Evolutionary conservation across 2,797 vertebrate species (phyloP).

Genomic region (Platyrinchus mystaceus): DNA sequence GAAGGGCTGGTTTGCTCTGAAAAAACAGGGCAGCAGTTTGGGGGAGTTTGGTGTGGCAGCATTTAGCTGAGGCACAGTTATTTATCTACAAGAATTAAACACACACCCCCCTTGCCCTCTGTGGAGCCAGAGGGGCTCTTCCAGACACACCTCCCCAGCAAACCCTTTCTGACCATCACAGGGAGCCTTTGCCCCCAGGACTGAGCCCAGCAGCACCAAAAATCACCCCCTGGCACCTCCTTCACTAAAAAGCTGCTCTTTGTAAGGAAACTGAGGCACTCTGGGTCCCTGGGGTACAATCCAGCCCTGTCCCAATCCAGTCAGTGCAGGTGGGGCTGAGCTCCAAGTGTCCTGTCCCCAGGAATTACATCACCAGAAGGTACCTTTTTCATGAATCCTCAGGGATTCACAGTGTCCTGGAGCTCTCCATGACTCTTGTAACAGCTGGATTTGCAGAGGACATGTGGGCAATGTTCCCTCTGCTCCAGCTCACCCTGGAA

Average conservation of each 20-base stretch:
- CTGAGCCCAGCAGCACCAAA: neutral
- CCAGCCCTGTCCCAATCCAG: neutral
- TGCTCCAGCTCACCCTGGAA: neutral
- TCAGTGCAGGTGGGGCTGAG: neutral
- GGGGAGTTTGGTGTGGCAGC: neutral
- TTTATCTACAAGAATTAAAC: neutral
- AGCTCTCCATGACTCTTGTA: neutral
- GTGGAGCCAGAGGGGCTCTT: neutral
- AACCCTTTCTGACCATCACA: neutral
- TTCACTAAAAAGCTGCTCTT: neutral
- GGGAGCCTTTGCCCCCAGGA: neutral
- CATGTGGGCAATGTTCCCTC: neutral
- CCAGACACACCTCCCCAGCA: neutral
- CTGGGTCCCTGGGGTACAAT: neutral
- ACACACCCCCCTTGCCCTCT: neutral
- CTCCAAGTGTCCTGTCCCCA: neutral
- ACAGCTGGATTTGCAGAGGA: neutral
- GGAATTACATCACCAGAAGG: neutral
- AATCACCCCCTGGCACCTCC: neutral
- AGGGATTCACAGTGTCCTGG: neutral
- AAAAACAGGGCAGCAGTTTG: neutral
- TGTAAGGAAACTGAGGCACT: neutral
- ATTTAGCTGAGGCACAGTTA: neutral
- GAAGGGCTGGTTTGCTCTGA: neutral
- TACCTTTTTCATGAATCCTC: neutral